These are phyloP conservation scores for Autographa gamma DNA, from an alignment of 2,888 invertebrate genomes.

Conservation along the genomic window DNA sequence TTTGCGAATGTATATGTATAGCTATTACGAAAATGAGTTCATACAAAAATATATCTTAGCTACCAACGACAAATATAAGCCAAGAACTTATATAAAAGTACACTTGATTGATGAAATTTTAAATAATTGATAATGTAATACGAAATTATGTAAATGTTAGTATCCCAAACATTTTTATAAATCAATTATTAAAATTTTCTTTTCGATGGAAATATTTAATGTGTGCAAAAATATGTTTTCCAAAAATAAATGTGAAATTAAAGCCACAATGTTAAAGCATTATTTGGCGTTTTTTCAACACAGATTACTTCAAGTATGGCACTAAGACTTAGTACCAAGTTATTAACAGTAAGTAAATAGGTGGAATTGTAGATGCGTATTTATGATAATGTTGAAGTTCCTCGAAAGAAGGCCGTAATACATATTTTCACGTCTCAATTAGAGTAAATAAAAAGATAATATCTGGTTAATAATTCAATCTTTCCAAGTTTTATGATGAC, in stretches of 20 bases:
- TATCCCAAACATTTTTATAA: not conserved
- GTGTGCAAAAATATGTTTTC: not conserved
- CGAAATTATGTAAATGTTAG: not conserved
- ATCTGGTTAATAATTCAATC: not conserved
- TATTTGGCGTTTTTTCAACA: conserved; percentile 27
- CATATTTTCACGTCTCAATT: not conserved
- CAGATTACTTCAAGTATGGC: conserved; percentile 46
- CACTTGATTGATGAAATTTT: not conserved
- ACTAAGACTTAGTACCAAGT: conserved; percentile 26
- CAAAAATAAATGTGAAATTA: conserved; percentile 11
- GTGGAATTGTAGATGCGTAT: conserved; percentile 21
- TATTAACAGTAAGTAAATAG: conserved; percentile 45
- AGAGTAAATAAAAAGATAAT: not conserved
- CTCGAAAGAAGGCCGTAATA: not conserved
- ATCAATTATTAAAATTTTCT: not conserved
- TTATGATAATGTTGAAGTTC: conserved; percentile 23
- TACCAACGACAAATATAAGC: conserved; percentile 26
- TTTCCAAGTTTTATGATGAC: not conserved
- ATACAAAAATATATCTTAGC: conserved; percentile 29
- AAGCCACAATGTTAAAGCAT: conserved; percentile 18
- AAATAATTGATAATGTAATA: not conserved
- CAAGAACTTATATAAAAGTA: not conserved
- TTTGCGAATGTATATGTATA: too few relatives aligned
- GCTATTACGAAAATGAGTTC: not conserved
- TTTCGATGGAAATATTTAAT: not conserved